phyloP scores from a whole-genome alignment of 2,888 invertebrate species.

The Noctua pronuba region DNA sequence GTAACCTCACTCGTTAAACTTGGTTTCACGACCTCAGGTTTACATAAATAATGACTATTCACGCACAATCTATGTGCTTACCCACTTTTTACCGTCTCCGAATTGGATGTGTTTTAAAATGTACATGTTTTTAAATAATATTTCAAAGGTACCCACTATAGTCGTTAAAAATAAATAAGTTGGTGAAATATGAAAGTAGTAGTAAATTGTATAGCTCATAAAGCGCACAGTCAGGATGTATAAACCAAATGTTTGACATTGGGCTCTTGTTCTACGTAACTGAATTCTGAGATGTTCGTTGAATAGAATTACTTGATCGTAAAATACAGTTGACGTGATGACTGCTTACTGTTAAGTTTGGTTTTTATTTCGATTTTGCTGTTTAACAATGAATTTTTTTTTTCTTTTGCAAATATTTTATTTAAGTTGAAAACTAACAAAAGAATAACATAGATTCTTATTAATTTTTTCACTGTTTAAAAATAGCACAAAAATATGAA shows the following conservation, averaged over 20 bases:
- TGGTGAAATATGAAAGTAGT: not conserved
- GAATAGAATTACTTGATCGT: not conserved
- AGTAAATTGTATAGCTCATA: not conserved
- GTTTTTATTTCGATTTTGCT: not conserved
- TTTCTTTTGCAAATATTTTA: not conserved
- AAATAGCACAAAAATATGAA: not conserved
- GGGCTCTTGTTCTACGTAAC: not conserved
- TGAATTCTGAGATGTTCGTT: not conserved
- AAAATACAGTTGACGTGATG: not conserved
- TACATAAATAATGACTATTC: slow-evolving; percentile 13
- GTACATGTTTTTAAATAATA: not conserved
- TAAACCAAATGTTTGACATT: not conserved
- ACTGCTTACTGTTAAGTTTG: too few relatives aligned
- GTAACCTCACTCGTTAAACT: not conserved
- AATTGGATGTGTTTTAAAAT: not conserved
- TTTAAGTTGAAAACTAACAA: not conserved
- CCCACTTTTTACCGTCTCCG: not conserved
- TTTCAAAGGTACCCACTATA: not conserved
- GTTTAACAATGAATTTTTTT: not conserved
- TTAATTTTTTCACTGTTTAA: not conserved
- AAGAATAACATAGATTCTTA: not conserved
- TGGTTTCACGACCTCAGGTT: slow-evolving; percentile 2
- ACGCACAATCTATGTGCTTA: not conserved
- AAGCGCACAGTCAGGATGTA: not conserved
- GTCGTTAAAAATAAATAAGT: not conserved